Evolutionary conservation across 2,888 invertebrate genomes (phyloP).

Genomic region (Drosophila yooni): DNA sequence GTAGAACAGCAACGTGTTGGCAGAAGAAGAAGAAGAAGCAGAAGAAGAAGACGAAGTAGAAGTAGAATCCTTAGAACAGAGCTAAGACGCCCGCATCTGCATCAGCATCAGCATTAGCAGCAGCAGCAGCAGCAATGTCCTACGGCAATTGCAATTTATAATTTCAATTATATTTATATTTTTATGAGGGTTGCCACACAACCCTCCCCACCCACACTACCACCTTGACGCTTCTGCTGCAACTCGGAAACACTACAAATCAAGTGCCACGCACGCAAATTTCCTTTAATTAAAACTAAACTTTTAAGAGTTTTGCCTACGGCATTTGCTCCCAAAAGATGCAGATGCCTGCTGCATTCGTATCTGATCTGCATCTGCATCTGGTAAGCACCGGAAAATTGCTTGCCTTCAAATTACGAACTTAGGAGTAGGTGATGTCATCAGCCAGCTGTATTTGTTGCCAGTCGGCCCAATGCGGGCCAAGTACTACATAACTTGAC

Average conservation of each 20-base stretch:
- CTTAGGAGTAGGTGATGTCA: conserved; percentile 30
- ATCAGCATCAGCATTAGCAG: conserved; percentile 2
- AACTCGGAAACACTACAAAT: conserved; percentile 74
- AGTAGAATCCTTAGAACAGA: conserved; percentile 28
- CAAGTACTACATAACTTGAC: conserved; percentile 33
- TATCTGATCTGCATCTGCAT: conserved; percentile 31
- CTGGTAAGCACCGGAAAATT: conserved; percentile 45
- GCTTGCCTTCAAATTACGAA: conserved; percentile 39
- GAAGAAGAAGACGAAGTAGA: background rate
- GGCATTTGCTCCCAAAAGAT: conserved; percentile 9
- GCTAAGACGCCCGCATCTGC: conserved; percentile 44
- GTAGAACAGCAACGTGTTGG: conserved; percentile 31
- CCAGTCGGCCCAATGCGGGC: conserved; percentile 24
- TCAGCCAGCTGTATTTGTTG: conserved; percentile 31
- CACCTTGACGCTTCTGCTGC: background rate
- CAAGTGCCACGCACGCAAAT: conserved; percentile 77
- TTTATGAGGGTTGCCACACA: conserved; percentile 55
- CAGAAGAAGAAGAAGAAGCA: conserved; percentile 7
- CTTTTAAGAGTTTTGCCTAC: conserved; percentile 66
- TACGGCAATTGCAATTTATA: conserved; percentile 73
- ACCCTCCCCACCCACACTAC: background rate
- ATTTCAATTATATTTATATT: conserved; percentile 77
- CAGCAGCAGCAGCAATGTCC: conserved; percentile 30
- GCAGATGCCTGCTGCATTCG: conserved; percentile 17
- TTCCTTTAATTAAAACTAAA: conserved; percentile 79